Conservation (phyloP, 2,797 vertebrate genomes). For the Mus minutoides region DNA sequence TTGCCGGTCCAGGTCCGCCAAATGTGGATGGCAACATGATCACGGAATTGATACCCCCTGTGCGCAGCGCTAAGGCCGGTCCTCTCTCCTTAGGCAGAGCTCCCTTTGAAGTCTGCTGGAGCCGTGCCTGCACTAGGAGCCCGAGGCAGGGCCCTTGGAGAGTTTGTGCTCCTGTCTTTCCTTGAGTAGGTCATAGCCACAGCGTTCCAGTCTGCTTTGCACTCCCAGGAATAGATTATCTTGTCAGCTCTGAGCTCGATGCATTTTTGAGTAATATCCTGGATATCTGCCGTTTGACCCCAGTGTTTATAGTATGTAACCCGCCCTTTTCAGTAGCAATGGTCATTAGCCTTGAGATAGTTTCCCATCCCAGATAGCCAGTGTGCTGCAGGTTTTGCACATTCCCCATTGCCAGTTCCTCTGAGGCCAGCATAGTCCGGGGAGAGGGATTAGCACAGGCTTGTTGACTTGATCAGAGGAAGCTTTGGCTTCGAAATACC, state of each 20-base stretch:
- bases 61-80: not conserved
- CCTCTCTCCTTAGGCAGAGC: not conserved
- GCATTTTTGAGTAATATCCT: conserved; percentile 74
- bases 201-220: conserved; percentile 70
- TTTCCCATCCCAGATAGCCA: conserved; percentile 65
- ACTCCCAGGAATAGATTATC: conserved; percentile 74
- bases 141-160: conserved; percentile 58
- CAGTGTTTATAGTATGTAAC: conserved; percentile 31
- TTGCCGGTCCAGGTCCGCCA: conserved; percentile 40
- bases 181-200: conserved; percentile 39
- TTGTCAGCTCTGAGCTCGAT: conserved; percentile 73
- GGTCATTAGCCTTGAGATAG: conserved; percentile 55
- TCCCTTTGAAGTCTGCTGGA: conserved; percentile 78
- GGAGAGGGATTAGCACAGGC: conserved; percentile 64
- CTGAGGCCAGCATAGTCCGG: conserved; percentile 62
- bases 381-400: conserved; percentile 53
- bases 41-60: conserved; percentile 41
- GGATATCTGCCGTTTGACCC: conserved; percentile 70
- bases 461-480: conserved; percentile 71
- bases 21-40: conserved; percentile 56
- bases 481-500: conserved; percentile 78
- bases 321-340: conserved; percentile 44
- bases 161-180: conserved; percentile 52
- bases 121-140: conserved; percentile 52
- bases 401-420: conserved; percentile 50